These are phyloP conservation scores for Chymomyza fuscimana DNA, from an alignment of 2,888 invertebrate species.

Conservation along the genomic window DNA sequence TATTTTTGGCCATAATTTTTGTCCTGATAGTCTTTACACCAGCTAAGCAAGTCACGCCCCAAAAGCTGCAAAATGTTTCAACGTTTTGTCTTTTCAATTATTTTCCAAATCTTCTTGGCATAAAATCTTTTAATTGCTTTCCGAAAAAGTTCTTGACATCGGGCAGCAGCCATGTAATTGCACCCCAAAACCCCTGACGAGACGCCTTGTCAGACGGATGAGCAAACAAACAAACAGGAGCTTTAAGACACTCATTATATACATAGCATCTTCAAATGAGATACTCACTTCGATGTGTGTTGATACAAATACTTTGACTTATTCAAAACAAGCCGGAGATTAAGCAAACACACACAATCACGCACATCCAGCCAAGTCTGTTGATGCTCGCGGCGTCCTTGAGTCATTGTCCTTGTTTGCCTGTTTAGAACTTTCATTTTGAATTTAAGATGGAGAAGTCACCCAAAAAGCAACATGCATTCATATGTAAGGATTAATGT, in stretches of 20 bases:
- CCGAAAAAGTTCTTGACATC: conserved; percentile 32
- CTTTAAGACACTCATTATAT: not conserved
- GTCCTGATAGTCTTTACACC: conserved; percentile 19
- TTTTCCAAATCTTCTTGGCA: not conserved
- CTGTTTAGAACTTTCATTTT: conserved; percentile 3
- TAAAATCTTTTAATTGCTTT: conserved; percentile 53
- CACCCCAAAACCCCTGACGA: conserved; percentile 17
- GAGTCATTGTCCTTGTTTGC: conserved; percentile 31
- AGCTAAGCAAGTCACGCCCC: conserved; percentile 20
- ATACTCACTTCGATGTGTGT: conserved; percentile 38
- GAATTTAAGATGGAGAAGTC: not conserved
- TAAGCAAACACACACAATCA: conserved; percentile 26
- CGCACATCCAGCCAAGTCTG: conserved; percentile 8
- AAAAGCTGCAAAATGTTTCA: not conserved
- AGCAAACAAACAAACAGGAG: conserved; percentile 6
- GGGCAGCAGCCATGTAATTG: conserved; percentile 29
- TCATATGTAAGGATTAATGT: not conserved
- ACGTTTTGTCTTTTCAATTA: conserved; percentile 3
- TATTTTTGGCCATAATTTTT: not conserved
- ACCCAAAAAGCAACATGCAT: not conserved
- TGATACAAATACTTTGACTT: conserved; percentile 40
- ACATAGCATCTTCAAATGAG: conserved; percentile 29
- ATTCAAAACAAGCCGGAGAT: conserved; percentile 41
- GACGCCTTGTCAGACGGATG: conserved; percentile 26
- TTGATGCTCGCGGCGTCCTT: conserved; percentile 17